A percentile compares a stretch with the other conserved stretches of the same genome.
Conservation (phyloP, 1,140 invertebrate genomes). For the Amphibalanus amphitrite region DNA sequence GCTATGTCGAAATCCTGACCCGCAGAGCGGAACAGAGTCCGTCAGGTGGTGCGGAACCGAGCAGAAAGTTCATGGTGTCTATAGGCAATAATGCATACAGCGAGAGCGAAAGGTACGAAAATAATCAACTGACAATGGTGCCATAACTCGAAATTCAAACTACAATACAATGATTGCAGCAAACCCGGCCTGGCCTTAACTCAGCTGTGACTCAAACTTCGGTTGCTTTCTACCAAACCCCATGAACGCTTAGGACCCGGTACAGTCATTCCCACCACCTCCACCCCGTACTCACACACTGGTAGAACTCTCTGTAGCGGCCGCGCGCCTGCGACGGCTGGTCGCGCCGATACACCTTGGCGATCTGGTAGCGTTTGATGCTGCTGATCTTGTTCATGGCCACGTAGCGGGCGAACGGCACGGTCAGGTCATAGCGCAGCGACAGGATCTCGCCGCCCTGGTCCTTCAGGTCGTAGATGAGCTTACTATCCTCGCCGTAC, state of each 20-base stretch:
- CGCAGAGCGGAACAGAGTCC: no score
- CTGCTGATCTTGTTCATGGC: constrained; percentile 93
- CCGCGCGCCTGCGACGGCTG: constrained; percentile 84
- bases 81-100: no score
- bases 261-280: no score
- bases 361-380: constrained; percentile 88
- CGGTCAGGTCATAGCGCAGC: constrained; percentile 73
- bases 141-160: background rate
- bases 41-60: no score
- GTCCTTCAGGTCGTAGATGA: constrained; percentile 96
- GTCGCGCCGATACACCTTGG: constrained; percentile 92
- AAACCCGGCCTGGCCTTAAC: no score
- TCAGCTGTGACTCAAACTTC: no score
- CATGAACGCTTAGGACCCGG: no score
- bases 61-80: no score
- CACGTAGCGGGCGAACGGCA: constrained; percentile 91
- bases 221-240: no score
- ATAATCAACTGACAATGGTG: no score
- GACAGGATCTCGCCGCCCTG: constrained; percentile 94
- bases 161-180: no score
- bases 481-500: constrained; percentile 97
- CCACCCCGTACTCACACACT: constrained; percentile 65
- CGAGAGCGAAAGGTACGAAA: no score
- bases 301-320: constrained; percentile 95
- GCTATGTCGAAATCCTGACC: constrained; percentile 99